Percentiles rank a stretch among this genome's conserved stretches.
phyloP scores from a whole-genome alignment of 2,113 vertebrate genomes.

The Dromaius novaehollandiae region DNA sequence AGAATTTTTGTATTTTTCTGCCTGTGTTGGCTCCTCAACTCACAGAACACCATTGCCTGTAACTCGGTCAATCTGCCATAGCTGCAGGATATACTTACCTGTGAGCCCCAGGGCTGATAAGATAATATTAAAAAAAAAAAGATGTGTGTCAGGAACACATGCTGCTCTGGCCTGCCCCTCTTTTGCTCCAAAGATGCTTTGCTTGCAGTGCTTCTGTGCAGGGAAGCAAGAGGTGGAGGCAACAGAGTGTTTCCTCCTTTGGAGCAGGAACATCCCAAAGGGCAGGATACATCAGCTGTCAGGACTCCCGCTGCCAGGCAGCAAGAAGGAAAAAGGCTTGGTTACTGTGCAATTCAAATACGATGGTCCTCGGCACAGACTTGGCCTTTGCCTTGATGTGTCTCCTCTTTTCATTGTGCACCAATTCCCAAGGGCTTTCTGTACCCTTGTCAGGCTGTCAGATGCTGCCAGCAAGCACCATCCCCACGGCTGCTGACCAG shows the following conservation, averaged over 20 bases:
- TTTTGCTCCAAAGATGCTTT: neutral
- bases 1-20: neutral
- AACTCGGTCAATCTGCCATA: neutral
- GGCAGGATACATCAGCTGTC: neutral
- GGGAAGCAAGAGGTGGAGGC: neutral
- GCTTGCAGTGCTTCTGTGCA: neutral
- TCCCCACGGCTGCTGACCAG: neutral
- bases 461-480: neutral
- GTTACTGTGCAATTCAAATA: fast-evolving
- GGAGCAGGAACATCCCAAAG: neutral
- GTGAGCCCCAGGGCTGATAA: neutral
- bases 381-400: neutral
- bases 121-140: neutral
- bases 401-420: neutral
- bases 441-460: neutral
- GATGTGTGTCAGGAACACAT: fast-evolving
- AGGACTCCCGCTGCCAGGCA: neutral
- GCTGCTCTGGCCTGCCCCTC: neutral
- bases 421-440: neutral
- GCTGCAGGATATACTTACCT: neutral
- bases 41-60: neutral
- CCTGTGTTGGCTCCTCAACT: neutral
- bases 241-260: neutral
- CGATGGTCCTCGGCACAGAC: neutral
- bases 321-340: neutral